Evolutionary conservation across 2,113 vertebrate species (phyloP), one percentile per base, ranked within the genome.

Genomic region (Myotis lucifugus): DNA sequence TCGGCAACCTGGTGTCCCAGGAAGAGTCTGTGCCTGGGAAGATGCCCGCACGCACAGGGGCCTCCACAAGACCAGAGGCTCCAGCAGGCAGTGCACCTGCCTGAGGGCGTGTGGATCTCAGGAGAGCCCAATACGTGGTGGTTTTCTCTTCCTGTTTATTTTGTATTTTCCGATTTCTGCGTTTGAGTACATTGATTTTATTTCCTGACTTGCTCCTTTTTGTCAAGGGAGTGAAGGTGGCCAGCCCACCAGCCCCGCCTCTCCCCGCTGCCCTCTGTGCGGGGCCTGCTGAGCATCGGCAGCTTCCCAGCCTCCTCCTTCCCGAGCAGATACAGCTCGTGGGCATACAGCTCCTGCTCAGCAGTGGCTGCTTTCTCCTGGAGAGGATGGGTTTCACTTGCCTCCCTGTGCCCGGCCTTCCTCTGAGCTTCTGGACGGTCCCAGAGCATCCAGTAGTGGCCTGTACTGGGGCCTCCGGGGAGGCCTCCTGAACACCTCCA

Each of bases 371-470:
- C 19, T 23, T 56, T 56, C 54, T 21, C 19, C 40, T n/a, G 5
- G 0, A 18, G 56, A 50, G 56, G 52, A 7, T 4, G 6, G 73
- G 25, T 18, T 13, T 32, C 69, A 2, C 18, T 10, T 27, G 0
- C 78, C 27, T 15, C 70, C 6, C 34, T 0, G 7, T 14, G 27
- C n/a, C 13, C 0, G 0, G 4, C 1, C 0, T 3, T 11, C 21
- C 3, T 5, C 78, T 25, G 27, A n/a, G 4, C 18, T 19, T 21
- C 34, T 12, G 2, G 27, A 14, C 3, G 1, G 32, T 23, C 48
- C 40, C 32, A 7, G n/a, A 10, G 76, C 37, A 19, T 3, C 66
- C 23, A 0, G 29, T 1, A n/a, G 50, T 21, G 52, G 13, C 5
- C 67, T 78, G 78, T 46, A 10, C 32, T 1, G 2, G 8, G 15